Percentiles rank a stretch among this genome's conserved stretches.
phyloP scores from a whole-genome alignment of 1,140 invertebrate genomes.

The Trichonephila inaurata region DNA sequence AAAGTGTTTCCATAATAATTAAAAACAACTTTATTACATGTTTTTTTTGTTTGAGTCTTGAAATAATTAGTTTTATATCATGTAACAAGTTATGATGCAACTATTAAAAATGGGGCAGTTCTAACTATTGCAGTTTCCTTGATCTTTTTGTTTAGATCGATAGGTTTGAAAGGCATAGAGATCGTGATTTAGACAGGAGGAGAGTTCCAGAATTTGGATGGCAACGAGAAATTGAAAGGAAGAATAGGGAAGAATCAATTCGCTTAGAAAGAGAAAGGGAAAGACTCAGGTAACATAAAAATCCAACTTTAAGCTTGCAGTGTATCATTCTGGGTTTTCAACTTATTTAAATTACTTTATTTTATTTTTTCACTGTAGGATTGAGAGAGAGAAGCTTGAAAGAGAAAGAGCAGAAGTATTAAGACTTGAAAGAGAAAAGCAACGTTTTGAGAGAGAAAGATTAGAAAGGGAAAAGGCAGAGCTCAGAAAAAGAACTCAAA shows the following conservation, averaged over 20 bases:
- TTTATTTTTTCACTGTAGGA: slow-evolving; percentile 9
- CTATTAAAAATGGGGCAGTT: not conserved
- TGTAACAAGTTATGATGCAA: not conserved
- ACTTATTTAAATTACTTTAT: not conserved
- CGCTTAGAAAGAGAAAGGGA: slow-evolving; percentile 85
- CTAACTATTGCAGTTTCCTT: not conserved
- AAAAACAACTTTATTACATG: no score
- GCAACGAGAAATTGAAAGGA: slow-evolving; percentile 88
- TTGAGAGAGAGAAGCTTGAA: slow-evolving; percentile 88
- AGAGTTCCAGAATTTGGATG: slow-evolving; percentile 85
- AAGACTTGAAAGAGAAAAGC: slow-evolving; percentile 89
- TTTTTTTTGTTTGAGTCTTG: no score
- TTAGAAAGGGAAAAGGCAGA: slow-evolving; percentile 91
- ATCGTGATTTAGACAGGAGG: slow-evolving; percentile 82
- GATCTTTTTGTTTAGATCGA: slow-evolving; percentile 83
- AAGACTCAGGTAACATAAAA: slow-evolving; percentile 77
- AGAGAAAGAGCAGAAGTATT: slow-evolving; percentile 90
- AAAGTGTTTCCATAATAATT: no score
- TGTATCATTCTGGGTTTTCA: no score
- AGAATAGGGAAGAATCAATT: slow-evolving; percentile 89
- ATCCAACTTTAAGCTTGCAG: not conserved
- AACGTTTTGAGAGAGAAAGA: slow-evolving; percentile 90
- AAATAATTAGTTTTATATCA: not conserved
- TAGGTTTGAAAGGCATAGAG: slow-evolving; percentile 88
- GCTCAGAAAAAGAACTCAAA: slow-evolving; percentile 84